Conservation (phyloP, 2,888 invertebrate species). For the Pedicia rivosa region DNA sequence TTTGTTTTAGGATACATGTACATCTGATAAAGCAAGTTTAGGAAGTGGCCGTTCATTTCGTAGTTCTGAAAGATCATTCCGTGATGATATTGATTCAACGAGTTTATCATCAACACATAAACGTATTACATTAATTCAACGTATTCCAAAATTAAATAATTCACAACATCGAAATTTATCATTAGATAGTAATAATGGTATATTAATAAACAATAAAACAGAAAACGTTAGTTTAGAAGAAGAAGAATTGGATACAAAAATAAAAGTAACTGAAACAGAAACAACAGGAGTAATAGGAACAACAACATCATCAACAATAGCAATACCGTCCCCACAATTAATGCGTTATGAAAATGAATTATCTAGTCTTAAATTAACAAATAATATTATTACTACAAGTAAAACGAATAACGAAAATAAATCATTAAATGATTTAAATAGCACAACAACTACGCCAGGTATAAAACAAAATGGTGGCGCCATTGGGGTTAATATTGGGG, state of each 20-base stretch:
- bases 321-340: background rate
- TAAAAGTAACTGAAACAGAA: background rate
- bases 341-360: background rate
- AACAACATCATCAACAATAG: background rate
- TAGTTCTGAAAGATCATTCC: constrained; percentile 17
- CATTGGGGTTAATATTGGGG: background rate
- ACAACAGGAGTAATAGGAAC: background rate
- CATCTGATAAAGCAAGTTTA: constrained; percentile 19
- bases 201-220: constrained; percentile 17
- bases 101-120: constrained; percentile 14
- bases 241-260: constrained; percentile 8
- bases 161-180: constrained; percentile 17
- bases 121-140: constrained; percentile 14
- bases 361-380: background rate
- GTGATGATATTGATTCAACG: constrained; percentile 16
- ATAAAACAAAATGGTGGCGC: too few relatives aligned
- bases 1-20: constrained; percentile 14
- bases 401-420: background rate
- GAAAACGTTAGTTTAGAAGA: constrained; percentile 17
- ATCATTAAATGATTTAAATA: too few relatives aligned
- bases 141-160: constrained; percentile 16
- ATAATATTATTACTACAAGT: background rate
- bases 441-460: too few relatives aligned
- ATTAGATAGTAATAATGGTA: constrained; percentile 15
- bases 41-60: constrained; percentile 18